Conservation (phyloP, 2,113 vertebrate species). For the Rhinoderma darwinii region DNA sequence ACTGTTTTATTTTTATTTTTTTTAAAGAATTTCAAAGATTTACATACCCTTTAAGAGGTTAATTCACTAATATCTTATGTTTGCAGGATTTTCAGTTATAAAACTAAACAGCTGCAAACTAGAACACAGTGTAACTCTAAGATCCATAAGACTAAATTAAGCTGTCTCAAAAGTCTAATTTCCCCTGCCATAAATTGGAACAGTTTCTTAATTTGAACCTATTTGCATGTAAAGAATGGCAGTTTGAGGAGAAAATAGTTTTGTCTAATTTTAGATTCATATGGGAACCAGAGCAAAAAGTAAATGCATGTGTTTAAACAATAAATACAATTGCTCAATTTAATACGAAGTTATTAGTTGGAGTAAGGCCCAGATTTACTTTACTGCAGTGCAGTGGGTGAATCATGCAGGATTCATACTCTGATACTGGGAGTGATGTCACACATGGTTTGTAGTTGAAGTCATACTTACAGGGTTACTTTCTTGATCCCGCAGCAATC, state of each 20-base stretch:
- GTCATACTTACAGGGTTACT: too few species aligned
- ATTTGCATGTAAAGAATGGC: neutral
- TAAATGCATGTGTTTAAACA: conserved; percentile 13
- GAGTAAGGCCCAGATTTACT: conserved; percentile 10
- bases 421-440: neutral
- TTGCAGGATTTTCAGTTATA: neutral
- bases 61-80: neutral
- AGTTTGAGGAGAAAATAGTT: neutral
- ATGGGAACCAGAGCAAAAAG: neutral
- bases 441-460: neutral
- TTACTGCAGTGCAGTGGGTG: neutral
- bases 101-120: neutral
- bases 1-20: too few species aligned
- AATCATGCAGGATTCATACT: neutral
- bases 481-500: too few species aligned
- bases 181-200: neutral
- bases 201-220: neutral
- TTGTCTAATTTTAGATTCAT: neutral
- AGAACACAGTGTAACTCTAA: neutral
- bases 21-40: too few species aligned
- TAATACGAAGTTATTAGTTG: conserved; percentile 29
- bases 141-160: neutral
- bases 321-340: conserved; percentile 13
- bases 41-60: conserved; percentile 3
- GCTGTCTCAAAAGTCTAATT: neutral